Evolutionary conservation across 2,113 vertebrate species (phyloP).

Genomic region (Condylura cristata): DNA sequence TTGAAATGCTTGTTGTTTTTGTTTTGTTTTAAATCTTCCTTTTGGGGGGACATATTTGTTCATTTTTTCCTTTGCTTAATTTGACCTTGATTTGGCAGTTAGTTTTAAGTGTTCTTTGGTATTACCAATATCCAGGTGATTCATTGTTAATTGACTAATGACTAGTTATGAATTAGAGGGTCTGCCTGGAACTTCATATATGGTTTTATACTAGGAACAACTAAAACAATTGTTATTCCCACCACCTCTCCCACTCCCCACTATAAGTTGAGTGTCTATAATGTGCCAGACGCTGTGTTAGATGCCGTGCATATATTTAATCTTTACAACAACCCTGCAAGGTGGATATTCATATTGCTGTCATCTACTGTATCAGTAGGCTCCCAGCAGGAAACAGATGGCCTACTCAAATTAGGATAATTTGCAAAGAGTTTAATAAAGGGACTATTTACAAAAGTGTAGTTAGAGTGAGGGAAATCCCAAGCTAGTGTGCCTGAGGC

Average conservation of each 20-base stretch:
- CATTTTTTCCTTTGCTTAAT: background rate
- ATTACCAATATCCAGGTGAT: conserved; percentile 6
- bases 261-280: background rate
- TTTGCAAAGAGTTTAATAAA: conserved; percentile 70
- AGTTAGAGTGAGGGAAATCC: conserved; percentile 54
- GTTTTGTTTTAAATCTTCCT: background rate
- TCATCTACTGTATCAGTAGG: conserved; percentile 37
- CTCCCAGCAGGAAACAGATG: conserved; percentile 69
- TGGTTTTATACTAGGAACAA: background rate
- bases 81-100: background rate
- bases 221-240: background rate
- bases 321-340: conserved; percentile 16
- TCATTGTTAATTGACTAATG: background rate
- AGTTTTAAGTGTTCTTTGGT: background rate
- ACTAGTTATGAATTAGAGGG: background rate
- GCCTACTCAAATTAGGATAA: conserved; percentile 70
- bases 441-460: conserved; percentile 67
- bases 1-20: background rate
- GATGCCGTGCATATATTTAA: conserved; percentile 42
- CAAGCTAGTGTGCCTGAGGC: conserved; percentile 42
- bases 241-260: too few relatives aligned
- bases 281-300: conserved; percentile 15
- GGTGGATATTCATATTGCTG: conserved; percentile 48
- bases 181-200: background rate
- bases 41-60: background rate